phyloP scores from a whole-genome alignment of 2,888 invertebrate genomes.

The Philaethria dido region DNA sequence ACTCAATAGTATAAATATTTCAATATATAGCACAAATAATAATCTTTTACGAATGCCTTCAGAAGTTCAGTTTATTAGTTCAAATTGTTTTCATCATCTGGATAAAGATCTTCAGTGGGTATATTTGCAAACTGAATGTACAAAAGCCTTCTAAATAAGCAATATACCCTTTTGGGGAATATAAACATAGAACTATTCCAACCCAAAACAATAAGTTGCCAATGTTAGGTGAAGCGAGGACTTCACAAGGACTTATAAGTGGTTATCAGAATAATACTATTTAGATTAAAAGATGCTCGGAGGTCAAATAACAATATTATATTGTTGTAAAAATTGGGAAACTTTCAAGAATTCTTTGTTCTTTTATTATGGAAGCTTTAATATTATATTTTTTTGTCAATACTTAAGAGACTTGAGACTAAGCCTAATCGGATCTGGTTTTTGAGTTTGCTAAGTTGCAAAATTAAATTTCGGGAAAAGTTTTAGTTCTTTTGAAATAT shows the following conservation, averaged over 20 bases:
- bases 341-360: background rate
- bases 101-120: conserved; percentile 34
- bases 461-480: background rate
- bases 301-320: conserved; percentile 14
- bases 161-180: conserved; percentile 41
- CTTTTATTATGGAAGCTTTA: background rate
- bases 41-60: background rate
- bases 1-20: background rate
- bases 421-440: background rate
- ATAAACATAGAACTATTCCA: conserved; percentile 40
- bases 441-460: background rate
- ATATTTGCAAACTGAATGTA: conserved; percentile 41
- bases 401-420: background rate
- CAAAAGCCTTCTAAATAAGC: conserved; percentile 42
- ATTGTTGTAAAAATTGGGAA: background rate
- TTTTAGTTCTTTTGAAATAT: background rate
- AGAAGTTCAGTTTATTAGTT: conserved; percentile 30
- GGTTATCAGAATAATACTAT: conserved; percentile 18
- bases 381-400: conserved; percentile 6
- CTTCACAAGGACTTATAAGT: conserved; percentile 21
- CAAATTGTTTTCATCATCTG: conserved; percentile 30
- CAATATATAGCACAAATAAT: background rate
- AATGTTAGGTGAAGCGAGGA: conserved; percentile 38
- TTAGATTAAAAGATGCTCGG: conserved; percentile 13
- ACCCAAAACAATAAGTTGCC: conserved; percentile 43